Base-by-base conservation (phyloP, 2,888 invertebrate species). In the Acrocera orbiculus region DNA sequence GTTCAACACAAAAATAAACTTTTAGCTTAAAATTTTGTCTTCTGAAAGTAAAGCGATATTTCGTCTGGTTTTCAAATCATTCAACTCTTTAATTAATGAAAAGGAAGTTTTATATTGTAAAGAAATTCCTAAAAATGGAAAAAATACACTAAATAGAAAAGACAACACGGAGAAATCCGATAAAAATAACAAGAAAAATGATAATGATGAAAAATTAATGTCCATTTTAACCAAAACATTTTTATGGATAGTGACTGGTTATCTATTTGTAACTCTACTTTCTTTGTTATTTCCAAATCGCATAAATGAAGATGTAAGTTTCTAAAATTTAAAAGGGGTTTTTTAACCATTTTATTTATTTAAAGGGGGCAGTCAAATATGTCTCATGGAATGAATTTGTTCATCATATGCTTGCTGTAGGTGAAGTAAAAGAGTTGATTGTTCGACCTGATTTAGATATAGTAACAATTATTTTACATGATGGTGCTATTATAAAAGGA, bases 341-440 rank as follows among this genome's bases (percentile, higher is more conserved):
- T 14, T 27, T 22, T 20, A 22, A 30, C n/a, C 13, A 25, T 27
- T 23, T 27, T 11, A 30, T 13, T 17, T 16, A 31, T 9, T 28
- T 27, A 27, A 11, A 52, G 47, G 50, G 52, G 8, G 49, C 57
- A 5, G 58, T 56, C n/a, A 65, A 79, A 19, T 83, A 80, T 54
- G 79, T 90, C 3, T 85, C 89, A 0, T 96, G 95, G 95, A 89
- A 90, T 61, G 93, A 95, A 61, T 96, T 96, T 64, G 73, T 90
- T 1, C 79, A 92, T 58, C 80, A 89, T 40, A 86, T 96, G 83
- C 61, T 96, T 34, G 76, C 83, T 0, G 86, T 83, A 52, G 95
- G 95, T 10, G 93, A 95, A 65, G 93, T 93, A 0, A 79, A 85
- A 47, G 80, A 86, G 58, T 62, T 89, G 8, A 76, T 92, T 2